These are phyloP conservation scores for Oxygymnocypris stewartii DNA, from an alignment of 2,113 vertebrate genomes.

Conservation along the genomic window DNA sequence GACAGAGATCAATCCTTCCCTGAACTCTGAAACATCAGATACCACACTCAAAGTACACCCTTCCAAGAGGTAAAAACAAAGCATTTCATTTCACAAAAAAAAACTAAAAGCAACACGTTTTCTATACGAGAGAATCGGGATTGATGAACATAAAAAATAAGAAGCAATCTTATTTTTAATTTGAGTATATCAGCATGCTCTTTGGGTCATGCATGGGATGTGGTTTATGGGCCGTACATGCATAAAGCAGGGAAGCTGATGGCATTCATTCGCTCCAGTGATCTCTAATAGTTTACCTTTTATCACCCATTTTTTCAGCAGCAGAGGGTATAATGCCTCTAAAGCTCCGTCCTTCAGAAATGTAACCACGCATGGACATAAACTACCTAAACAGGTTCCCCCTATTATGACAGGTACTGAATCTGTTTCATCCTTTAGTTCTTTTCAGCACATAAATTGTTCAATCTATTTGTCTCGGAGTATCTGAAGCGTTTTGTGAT, in stretches of 20 bases:
- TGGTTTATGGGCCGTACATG: constrained; percentile 46
- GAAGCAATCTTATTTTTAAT: background rate
- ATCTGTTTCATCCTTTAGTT: background rate
- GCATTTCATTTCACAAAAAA: background rate
- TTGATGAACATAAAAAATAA: background rate
- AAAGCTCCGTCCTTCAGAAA: constrained; percentile 31
- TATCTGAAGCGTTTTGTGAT: constrained; percentile 5
- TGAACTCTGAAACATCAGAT: background rate
- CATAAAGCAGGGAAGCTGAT: constrained; percentile 34
- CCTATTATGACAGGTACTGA: constrained; percentile 38
- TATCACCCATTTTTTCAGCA: constrained; percentile 40
- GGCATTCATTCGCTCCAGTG: constrained; percentile 41
- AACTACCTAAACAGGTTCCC: constrained; percentile 18
- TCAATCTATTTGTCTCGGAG: background rate
- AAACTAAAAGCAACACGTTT: background rate
- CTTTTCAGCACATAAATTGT: background rate
- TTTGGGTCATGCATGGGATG: constrained; percentile 30
- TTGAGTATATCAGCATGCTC: background rate
- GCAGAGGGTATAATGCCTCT: constrained; percentile 16
- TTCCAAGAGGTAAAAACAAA: background rate
- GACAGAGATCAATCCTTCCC: too few relatives aligned
- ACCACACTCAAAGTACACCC: background rate
- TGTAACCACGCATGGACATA: constrained; percentile 34
- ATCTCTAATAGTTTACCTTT: constrained; percentile 46
- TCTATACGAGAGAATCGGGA: background rate